phyloP scores from a whole-genome alignment of 1,140 invertebrate genomes.

The Drosophila parabipectinata region DNA sequence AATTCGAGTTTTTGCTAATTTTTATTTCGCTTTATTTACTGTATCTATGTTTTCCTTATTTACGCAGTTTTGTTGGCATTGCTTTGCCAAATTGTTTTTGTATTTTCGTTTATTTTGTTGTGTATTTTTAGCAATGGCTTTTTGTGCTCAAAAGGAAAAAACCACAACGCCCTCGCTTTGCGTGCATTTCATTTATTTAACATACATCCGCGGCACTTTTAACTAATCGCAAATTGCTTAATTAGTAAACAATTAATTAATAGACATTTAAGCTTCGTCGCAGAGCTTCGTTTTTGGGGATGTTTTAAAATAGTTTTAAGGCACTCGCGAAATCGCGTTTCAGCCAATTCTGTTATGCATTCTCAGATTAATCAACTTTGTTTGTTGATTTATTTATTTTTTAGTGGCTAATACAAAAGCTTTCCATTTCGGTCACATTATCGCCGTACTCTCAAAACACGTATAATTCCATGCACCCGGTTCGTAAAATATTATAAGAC shows the following conservation, averaged over 20 bases:
- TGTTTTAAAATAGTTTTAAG: neutral
- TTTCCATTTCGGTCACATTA: neutral
- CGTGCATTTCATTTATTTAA: constrained; percentile 1
- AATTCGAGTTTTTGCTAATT: constrained; percentile 15
- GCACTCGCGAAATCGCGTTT: neutral
- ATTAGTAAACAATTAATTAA: constrained; percentile 10
- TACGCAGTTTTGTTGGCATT: constrained; percentile 53
- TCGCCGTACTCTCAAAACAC: neutral
- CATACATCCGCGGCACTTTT: constrained; percentile 6
- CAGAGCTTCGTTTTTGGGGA: constrained; percentile 6
- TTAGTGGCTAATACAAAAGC: neutral
- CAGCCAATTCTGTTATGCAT: neutral
- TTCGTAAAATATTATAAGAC: neutral
- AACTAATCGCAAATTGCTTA: constrained; percentile 5
- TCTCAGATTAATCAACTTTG: neutral
- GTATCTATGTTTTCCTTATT: constrained; percentile 14
- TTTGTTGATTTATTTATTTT: neutral
- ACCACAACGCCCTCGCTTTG: neutral
- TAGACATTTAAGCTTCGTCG: constrained; percentile 8
- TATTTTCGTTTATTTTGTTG: constrained; percentile 13
- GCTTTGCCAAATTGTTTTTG: constrained; percentile 16
- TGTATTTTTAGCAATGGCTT: constrained; percentile 44
- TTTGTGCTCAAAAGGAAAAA: constrained; percentile 18
- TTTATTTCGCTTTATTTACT: constrained; percentile 26
- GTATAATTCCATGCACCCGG: no score